A percentile compares a stretch with the other conserved stretches of the same genome.
Conservation (phyloP, 2,113 vertebrate species). For the Myotis brandtii region DNA sequence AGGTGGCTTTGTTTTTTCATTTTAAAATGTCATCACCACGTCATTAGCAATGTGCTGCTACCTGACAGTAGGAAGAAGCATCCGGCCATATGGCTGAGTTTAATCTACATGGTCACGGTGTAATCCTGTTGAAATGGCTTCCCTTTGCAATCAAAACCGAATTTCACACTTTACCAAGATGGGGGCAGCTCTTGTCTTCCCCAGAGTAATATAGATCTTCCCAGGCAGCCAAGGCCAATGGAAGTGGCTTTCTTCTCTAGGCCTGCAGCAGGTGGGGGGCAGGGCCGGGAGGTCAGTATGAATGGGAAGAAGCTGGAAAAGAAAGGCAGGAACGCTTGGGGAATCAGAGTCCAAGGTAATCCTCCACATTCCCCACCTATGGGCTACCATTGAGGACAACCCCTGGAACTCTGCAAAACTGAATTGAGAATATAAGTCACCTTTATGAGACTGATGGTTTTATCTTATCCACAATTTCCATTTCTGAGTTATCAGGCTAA, state of each 20-base stretch:
- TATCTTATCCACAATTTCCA: neutral
- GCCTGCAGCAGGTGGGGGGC: conserved; percentile 69
- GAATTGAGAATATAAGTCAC: neutral
- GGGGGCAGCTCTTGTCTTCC: conserved; percentile 81
- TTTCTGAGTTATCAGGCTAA: conserved; percentile 4
- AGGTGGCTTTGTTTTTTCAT: conserved; percentile 83
- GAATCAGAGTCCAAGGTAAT: conserved; percentile 27
- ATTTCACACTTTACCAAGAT: conserved; percentile 89
- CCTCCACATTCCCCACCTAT: neutral
- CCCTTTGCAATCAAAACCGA: conserved; percentile 87
- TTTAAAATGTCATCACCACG: conserved; percentile 84
- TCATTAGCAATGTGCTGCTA: conserved; percentile 86
- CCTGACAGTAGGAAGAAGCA: conserved; percentile 83
- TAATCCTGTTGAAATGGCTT: conserved; percentile 87
- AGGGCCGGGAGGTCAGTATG: conserved; percentile 60
- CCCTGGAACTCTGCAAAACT: neutral
- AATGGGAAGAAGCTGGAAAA: conserved; percentile 56
- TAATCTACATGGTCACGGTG: conserved; percentile 86
- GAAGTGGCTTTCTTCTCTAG: conserved; percentile 78
- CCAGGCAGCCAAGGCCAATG: conserved; percentile 79
- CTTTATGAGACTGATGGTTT: neutral
- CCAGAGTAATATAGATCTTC: conserved; percentile 81
- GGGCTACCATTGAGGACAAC: neutral
- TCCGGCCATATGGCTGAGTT: conserved; percentile 86
- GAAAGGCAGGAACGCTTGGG: neutral